A percentile compares a stretch with the other conserved stretches of the same genome.
These are phyloP conservation scores for Aelia acuminata DNA, from an alignment of 2,888 invertebrate genomes.

Conservation along the genomic window DNA sequence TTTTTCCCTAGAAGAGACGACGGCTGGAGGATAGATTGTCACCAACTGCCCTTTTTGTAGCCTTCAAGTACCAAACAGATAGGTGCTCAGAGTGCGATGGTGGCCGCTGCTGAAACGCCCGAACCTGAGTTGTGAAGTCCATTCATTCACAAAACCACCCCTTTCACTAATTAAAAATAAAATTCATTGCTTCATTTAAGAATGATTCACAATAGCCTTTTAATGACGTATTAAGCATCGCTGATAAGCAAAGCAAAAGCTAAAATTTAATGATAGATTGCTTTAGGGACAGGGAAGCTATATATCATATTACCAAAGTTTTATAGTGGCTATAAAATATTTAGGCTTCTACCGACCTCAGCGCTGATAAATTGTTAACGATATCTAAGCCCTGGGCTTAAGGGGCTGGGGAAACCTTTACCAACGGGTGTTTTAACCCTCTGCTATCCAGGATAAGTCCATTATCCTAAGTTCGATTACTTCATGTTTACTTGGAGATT, in stretches of 20 bases:
- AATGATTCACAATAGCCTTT: not conserved
- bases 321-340: conserved; percentile 12
- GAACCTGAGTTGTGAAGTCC: too few species aligned
- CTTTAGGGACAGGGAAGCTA: not conserved
- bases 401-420: not conserved
- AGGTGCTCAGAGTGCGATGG: too few species aligned
- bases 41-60: too few species aligned
- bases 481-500: not conserved
- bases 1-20: too few species aligned
- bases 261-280: conserved; percentile 11
- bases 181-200: not conserved
- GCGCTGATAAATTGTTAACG: conserved; percentile 24
- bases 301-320: conserved; percentile 26
- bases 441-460: not conserved
- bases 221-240: not conserved
- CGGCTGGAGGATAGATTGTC: too few species aligned
- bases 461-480: not conserved
- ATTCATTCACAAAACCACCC: too few species aligned
- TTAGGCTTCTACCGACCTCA: not conserved
- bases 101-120: too few species aligned
- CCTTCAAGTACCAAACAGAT: too few species aligned
- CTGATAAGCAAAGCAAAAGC: not conserved
- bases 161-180: too few species aligned
- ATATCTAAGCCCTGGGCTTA: conserved; percentile 11
- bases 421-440: not conserved